These are phyloP conservation scores for Oncorhynchus tshawytscha DNA, from an alignment of 2,113 vertebrate genomes.

Conservation along the genomic window DNA sequence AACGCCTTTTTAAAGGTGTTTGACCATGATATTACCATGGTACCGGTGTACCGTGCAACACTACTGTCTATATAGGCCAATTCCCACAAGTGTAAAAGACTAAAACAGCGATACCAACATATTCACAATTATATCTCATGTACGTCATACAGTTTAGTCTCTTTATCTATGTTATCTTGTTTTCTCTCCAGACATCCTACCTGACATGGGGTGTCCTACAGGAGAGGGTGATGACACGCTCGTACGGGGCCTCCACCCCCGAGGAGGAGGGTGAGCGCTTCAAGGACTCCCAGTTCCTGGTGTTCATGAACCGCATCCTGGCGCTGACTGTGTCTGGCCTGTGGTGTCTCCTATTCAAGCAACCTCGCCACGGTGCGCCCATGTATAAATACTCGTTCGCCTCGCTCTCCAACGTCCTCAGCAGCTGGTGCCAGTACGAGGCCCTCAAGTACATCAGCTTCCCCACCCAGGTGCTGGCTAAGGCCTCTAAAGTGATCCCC, in stretches of 20 bases:
- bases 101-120: neutral
- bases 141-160: neutral
- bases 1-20: too few relatives aligned
- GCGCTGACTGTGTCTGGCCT: conserved; percentile 89
- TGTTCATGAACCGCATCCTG: conserved; percentile 98
- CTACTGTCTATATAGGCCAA: too few relatives aligned
- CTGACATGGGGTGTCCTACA: conserved; percentile 97
- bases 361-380: conserved; percentile 90
- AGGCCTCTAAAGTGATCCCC: conserved; percentile 97
- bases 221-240: conserved; percentile 95
- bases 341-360: conserved; percentile 87
- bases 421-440: conserved; percentile 99
- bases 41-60: too few relatives aligned
- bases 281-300: conserved; percentile 97
- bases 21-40: too few relatives aligned
- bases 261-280: conserved; percentile 84
- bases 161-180: neutral
- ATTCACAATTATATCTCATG: conserved; percentile 8
- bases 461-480: conserved; percentile 96
- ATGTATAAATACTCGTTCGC: conserved; percentile 99
- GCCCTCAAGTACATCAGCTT: conserved; percentile 98
- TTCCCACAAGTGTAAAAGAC: neutral
- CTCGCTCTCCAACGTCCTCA: conserved; percentile 95
- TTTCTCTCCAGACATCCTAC: conserved; percentile 80
- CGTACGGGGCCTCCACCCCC: conserved; percentile 75